Base-by-base conservation (phyloP, 2,797 vertebrate species). In the Eulemur rubriventer region DNA sequence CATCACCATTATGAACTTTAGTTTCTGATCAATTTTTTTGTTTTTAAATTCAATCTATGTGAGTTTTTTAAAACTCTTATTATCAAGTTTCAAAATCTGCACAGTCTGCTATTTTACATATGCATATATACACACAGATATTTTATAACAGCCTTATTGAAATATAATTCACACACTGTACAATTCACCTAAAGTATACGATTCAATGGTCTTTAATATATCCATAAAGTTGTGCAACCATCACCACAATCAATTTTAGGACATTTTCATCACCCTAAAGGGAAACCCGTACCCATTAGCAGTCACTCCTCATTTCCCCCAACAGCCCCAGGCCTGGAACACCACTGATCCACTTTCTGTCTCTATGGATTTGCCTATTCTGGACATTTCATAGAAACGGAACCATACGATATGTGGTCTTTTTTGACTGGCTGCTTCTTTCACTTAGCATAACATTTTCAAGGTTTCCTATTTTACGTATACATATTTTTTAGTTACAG, bases 1-100 rank as follows among this genome's bases (percentile, higher is more conserved):
- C 30, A 75, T 65, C 30, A 73, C 20, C 69, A 57, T 79, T 65
- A 75, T 35, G 20, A 92, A 80, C 35, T 57, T 92, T 55, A 82
- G 16, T 94, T 89, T 88, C 50, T 86, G 33, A 76, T 55, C 48
- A 80, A 59, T 67, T 91, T 92, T 76, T 63, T 89, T 75, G 20
- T 83, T 86, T 92, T 94, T 35, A 76, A 91, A 93, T 95, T 80
- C 28, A 82, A 41, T 75, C 73, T 81, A n/a, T 65, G 33, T 79
- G 18, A 81, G 75, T 55, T 78, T 55, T 78, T n/a, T 28, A 78
- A 78, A 78, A 46, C 70, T 82, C 72, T 85, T 55, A 38, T 30
- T 79, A 69, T 55, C 30, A 83, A 33, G 17, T 70, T 72, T 94
- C 50, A 88, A 88, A 96, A 92, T 94, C 61, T 92, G 59, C 72